These are phyloP conservation scores for Coptodon bakossiorum DNA, from an alignment of 2,113 vertebrate species.

Conservation along the genomic window DNA sequence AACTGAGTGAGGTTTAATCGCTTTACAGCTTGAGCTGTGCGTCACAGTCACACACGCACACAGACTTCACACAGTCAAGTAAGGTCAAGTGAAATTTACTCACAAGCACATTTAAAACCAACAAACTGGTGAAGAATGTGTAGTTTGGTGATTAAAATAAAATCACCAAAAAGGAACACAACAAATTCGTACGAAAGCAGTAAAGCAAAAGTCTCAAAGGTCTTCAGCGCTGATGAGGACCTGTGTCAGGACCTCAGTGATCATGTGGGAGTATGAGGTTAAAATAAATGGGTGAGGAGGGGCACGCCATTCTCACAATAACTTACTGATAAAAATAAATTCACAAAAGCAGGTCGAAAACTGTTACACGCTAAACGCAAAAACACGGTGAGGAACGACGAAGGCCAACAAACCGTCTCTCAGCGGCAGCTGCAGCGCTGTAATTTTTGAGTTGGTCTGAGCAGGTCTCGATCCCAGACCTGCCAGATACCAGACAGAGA, in stretches of 20 bases:
- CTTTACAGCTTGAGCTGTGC: background rate
- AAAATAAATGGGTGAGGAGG: background rate
- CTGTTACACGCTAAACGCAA: background rate
- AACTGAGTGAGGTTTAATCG: background rate
- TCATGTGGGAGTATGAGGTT: background rate
- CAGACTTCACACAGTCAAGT: background rate
- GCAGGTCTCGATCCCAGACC: background rate
- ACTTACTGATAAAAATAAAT: background rate
- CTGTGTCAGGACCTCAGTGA: background rate
- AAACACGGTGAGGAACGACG: background rate
- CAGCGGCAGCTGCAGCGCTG: background rate
- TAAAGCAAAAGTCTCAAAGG: background rate
- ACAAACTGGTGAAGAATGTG: background rate
- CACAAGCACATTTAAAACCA: background rate
- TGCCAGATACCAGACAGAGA: background rate
- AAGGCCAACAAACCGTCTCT: accelerated
- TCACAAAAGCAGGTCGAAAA: background rate
- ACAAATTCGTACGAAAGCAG: accelerated
- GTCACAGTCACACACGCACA: background rate
- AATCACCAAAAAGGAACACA: background rate
- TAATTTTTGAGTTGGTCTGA: background rate
- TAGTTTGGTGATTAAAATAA: background rate
- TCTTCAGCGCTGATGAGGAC: background rate
- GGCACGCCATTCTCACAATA: background rate
- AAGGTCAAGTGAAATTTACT: background rate